Evolutionary conservation across 2,888 invertebrate species (phyloP).

Genomic region (Drosophila paracracens): DNA sequence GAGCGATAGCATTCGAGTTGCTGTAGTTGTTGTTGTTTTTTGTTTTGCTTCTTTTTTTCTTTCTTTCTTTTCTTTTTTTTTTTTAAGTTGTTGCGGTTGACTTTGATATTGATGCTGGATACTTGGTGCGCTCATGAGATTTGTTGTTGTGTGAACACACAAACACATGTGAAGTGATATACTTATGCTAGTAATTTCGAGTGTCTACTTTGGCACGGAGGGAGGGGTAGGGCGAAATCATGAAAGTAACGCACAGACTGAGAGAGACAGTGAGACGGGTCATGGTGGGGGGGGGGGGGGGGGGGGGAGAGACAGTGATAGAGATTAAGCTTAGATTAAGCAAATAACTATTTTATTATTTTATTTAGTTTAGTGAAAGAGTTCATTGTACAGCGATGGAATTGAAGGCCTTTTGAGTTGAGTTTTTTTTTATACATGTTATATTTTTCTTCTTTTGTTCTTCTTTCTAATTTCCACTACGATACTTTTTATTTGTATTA

Average conservation of each 20-base stretch:
- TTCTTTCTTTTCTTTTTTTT: too few relatives aligned
- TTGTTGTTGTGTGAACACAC: constrained; percentile 25
- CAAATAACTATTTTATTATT: neutral
- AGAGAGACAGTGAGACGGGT: neutral
- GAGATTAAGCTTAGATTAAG: constrained; percentile 6
- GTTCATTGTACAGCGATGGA: constrained; percentile 35
- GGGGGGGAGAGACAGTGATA: neutral
- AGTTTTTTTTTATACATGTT: constrained; percentile 26
- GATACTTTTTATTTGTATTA: constrained; percentile 15
- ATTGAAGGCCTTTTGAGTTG: constrained; percentile 11
- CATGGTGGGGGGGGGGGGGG: fast-evolving
- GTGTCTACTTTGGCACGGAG: constrained; percentile 20
- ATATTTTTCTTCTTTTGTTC: constrained; percentile 2
- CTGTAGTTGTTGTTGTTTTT: neutral
- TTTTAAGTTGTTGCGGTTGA: neutral
- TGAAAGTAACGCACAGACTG: neutral
- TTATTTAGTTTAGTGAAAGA: constrained; percentile 2
- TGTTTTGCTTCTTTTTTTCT: neutral
- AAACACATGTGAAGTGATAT: constrained; percentile 21
- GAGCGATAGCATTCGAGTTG: constrained; percentile 19
- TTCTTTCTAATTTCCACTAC: constrained; percentile 5
- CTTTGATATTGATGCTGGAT: constrained; percentile 7
- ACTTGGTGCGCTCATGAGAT: constrained; percentile 38
- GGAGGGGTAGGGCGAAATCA: neutral
- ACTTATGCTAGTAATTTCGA: constrained; percentile 6